Base-by-base conservation (phyloP, 2,797 vertebrate species). In the Siniperca obscura region DNA sequence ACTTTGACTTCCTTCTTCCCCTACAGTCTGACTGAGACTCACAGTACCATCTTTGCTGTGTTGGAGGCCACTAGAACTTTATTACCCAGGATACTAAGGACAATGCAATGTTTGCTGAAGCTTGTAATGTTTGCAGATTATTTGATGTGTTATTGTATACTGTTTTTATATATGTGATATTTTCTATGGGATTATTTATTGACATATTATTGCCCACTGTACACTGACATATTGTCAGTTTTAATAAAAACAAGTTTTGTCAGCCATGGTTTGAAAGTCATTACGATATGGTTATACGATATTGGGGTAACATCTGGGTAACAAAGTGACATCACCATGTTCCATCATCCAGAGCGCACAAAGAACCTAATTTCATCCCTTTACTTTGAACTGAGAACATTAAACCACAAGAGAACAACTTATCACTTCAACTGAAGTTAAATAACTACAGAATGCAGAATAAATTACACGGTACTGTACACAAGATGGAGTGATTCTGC, bases 11-110 rank as follows among this genome's bases (percentile, higher is more conserved):
- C 25, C 16, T 17, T 81, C 60, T 70, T 59, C n/a, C 38, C 46
- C 65, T 46, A 68, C 92, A 96, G 96, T 95, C 94, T 88, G 96
- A 96, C 86, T 96, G 91, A 96, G 30, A 7, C 53, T 60, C 44
- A 7, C 46, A 59, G n/a, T 1, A 1, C 70, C 48, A 21, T 3
- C 17, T 61, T 19, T 13, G 16, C 27, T 44, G 25, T 46, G 36
- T 25, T 70, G 68, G 46, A 78, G 21, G n/a, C 48, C 13, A 55
- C 19, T 22, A 17, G 25, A 36, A 53, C 25, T 70, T 13, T 16
- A 46, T 17, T 30, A 2, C 30, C 8, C 14, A 21, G 64, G 61
- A 78, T 38, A 8, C n/a, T n/a, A 46, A 78, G 50, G n/a, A 70
- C 27, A 67, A 40, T 5, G 2, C 17, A 36, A n/a, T 55, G 74